Conservation (phyloP, 2,797 vertebrate species). For the Odontamblyopus rebecca region DNA sequence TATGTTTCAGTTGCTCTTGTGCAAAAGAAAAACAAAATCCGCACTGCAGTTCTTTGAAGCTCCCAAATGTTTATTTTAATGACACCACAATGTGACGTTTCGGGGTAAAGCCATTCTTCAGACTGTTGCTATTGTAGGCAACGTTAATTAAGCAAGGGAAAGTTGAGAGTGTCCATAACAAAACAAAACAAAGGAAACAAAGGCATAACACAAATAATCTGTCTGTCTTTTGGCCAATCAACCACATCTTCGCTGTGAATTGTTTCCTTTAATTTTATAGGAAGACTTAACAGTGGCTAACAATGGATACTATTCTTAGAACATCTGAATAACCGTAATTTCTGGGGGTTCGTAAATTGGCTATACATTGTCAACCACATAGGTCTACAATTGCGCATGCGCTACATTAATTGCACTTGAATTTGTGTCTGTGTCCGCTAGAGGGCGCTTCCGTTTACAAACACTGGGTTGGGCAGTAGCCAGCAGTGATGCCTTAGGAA, state of each 20-base stretch:
- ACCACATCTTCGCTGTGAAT: neutral
- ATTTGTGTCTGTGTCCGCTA: slow-evolving; percentile 28
- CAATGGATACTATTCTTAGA: too few relatives aligned
- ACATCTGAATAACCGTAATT: too few relatives aligned
- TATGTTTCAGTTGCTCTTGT: neutral
- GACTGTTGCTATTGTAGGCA: neutral
- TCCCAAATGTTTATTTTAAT: too few relatives aligned
- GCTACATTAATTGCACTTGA: neutral
- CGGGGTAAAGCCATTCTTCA: too few relatives aligned
- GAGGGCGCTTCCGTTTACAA: slow-evolving; percentile 43
- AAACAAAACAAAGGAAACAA: slow-evolving; percentile 30
- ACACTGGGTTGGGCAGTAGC: slow-evolving; percentile 48
- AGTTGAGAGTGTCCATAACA: slow-evolving; percentile 13
- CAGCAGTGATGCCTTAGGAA: slow-evolving; percentile 65
- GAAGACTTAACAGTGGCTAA: neutral
- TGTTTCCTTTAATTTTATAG: neutral
- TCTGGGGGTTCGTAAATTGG: too few relatives aligned
- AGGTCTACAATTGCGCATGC: neutral
- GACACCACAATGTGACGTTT: too few relatives aligned
- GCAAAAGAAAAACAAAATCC: too few relatives aligned
- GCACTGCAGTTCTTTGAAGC: too few relatives aligned
- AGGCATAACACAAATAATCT: slow-evolving; percentile 20
- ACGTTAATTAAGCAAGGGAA: slow-evolving; percentile 28
- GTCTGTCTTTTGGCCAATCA: too few relatives aligned
- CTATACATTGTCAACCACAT: neutral